Percentiles rank a stretch among this genome's conserved stretches.
These are phyloP conservation scores for Vombatus ursinus DNA, from an alignment of 2,113 vertebrate species.

Conservation along the genomic window DNA sequence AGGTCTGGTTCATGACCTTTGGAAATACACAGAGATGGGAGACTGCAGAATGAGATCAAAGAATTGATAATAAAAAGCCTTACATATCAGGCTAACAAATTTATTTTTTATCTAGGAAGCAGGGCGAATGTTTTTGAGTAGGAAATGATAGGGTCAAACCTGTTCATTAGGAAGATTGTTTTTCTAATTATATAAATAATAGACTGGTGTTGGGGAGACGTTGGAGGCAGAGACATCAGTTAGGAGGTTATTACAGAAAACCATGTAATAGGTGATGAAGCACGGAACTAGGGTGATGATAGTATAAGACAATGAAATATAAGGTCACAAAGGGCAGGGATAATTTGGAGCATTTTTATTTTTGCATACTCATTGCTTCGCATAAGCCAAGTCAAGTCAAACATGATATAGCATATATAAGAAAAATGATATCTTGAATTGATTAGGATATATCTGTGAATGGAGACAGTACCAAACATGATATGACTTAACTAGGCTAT, in stretches of 20 bases:
- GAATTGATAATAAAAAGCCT: not conserved
- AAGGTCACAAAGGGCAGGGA: not conserved
- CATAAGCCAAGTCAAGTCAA: not conserved
- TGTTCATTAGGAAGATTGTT: not conserved
- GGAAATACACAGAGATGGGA: not conserved
- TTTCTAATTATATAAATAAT: not conserved
- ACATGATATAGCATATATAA: not conserved
- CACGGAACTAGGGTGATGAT: not conserved
- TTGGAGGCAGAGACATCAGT: not conserved
- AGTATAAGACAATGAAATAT: not conserved
- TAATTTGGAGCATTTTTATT: not conserved
- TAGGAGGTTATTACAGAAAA: not conserved
- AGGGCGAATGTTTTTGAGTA: not conserved
- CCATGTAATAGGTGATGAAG: not conserved
- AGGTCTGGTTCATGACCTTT: not conserved
- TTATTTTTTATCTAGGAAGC: not conserved
- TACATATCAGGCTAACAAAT: not conserved
- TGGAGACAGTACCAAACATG: not conserved
- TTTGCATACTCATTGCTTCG: not conserved
- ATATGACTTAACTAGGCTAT: not conserved
- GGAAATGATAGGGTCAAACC: not conserved
- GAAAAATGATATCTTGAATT: not conserved
- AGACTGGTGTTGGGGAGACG: not conserved
- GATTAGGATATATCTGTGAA: not conserved
- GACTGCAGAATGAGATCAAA: not conserved